A percentile compares a stretch with the other conserved stretches of the same genome.
Conservation (phyloP, 2,888 invertebrate species). For the Chydorus sphaericus region DNA sequence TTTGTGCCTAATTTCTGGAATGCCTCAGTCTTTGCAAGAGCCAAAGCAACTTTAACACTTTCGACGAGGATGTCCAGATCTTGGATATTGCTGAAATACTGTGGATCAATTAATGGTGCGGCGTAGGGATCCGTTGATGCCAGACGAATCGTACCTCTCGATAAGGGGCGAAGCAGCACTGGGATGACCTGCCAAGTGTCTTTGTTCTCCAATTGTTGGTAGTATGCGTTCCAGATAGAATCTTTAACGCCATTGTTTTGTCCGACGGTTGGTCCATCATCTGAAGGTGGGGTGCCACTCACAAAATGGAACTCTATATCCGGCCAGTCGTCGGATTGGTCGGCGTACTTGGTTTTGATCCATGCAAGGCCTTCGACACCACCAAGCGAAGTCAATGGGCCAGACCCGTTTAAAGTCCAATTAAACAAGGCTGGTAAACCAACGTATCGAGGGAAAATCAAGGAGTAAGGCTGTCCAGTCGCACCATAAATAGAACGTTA, state of each 20-base stretch:
- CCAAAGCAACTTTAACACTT: slow-evolving; percentile 49
- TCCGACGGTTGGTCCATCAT: slow-evolving; percentile 68
- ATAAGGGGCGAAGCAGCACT: slow-evolving; percentile 55
- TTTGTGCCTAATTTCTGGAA: slow-evolving; percentile 49
- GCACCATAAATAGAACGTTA: no score
- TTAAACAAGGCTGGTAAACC: background rate
- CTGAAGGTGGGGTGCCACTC: slow-evolving; percentile 68
- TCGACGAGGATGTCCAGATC: slow-evolving; percentile 49
- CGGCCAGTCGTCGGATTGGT: slow-evolving; percentile 57
- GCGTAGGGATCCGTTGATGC: slow-evolving; percentile 54
- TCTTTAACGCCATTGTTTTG: slow-evolving; percentile 37
- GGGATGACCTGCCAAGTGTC: slow-evolving; percentile 53
- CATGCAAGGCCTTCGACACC: slow-evolving; percentile 24
- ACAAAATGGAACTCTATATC: slow-evolving; percentile 79
- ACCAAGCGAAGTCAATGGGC: slow-evolving; percentile 20
- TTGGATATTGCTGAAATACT: slow-evolving; percentile 54
- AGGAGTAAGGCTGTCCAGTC: slow-evolving; percentile 19
- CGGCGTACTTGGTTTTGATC: slow-evolving; percentile 33
- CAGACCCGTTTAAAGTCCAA: slow-evolving; percentile 14
- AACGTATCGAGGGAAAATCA: background rate
- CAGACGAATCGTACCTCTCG: slow-evolving; percentile 53
- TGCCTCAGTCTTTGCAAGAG: slow-evolving; percentile 42
- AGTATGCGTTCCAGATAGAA: slow-evolving; percentile 23
- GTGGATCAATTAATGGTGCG: slow-evolving; percentile 62
- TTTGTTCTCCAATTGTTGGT: slow-evolving; percentile 21